phyloP scores from a whole-genome alignment of 2,797 vertebrate species.

The Calcarius lapponicus region DNA sequence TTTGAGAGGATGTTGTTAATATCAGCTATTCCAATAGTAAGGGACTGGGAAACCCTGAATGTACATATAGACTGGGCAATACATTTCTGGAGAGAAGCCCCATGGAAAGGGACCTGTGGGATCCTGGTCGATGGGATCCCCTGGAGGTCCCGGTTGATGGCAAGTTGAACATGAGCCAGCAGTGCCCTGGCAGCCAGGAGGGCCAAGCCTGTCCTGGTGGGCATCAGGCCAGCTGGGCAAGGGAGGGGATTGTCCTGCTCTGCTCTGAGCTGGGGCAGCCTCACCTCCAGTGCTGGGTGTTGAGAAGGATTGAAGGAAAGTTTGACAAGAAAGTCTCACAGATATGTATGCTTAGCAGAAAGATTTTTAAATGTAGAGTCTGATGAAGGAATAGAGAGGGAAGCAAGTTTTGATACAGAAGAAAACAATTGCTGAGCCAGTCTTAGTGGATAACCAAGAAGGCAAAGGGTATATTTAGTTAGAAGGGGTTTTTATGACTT shows the following conservation, averaged over 20 bases:
- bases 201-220: rapidly evolving
- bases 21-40: neutral
- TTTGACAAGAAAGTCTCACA: no score
- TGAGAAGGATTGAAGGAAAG: no score
- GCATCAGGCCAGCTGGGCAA: rapidly evolving
- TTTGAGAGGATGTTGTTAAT: neutral
- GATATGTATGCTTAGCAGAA: no score
- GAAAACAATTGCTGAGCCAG: no score
- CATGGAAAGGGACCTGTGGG: neutral
- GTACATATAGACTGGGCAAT: rapidly evolving
- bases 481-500: no score
- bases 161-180: rapidly evolving
- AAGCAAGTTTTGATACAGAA: no score
- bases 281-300: no score
- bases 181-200: neutral
- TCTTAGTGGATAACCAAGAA: no score
- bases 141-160: rapidly evolving
- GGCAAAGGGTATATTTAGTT: no score
- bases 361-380: no score
- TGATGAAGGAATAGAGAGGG: no score
- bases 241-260: neutral
- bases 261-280: no score
- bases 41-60: neutral
- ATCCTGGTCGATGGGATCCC: neutral
- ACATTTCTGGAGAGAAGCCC: neutral